Percentiles rank a stretch among this genome's conserved stretches.
These are phyloP conservation scores for Pocillopora damicornis DNA, from an alignment of 64 coral and sea anemone species.

Conservation along the genomic window DNA sequence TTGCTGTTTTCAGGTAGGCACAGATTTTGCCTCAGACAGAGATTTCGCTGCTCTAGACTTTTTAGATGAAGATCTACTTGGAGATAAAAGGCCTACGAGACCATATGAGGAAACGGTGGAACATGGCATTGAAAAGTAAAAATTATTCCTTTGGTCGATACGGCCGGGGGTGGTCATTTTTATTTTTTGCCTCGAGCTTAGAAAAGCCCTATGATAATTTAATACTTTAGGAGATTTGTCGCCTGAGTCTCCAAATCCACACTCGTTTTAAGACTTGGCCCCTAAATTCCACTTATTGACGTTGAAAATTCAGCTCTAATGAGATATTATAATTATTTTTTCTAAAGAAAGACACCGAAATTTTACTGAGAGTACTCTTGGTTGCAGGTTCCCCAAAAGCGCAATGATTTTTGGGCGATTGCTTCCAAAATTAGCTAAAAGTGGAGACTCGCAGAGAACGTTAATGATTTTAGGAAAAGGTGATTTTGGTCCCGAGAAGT, in stretches of 20 bases:
- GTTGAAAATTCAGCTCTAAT: no score
- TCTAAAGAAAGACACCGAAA: not conserved
- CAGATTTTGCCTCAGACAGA: conserved; percentile 60
- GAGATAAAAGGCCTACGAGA: conserved; percentile 39
- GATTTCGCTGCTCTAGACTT: conserved; percentile 87
- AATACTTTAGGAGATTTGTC: no score
- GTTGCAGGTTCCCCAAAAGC: conserved; percentile 63
- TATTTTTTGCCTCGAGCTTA: no score
- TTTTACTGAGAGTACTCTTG: not conserved
- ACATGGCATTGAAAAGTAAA: conserved; percentile 71
- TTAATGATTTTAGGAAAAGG: conserved; percentile 59
- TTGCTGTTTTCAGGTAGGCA: not conserved
- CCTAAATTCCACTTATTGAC: no score
- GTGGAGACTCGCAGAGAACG: conserved; percentile 46
- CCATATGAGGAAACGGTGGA: conserved; percentile 65
- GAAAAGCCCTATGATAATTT: no score
- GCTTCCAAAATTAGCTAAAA: conserved; percentile 30
- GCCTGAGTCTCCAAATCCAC: no score
- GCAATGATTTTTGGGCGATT: conserved; percentile 63
- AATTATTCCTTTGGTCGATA: not conserved
- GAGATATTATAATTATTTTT: no score
- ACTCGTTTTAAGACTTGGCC: no score
- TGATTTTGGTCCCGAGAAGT: conserved; percentile 54
- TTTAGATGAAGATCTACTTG: conserved; percentile 63
- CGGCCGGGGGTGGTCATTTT: no score